Evolutionary conservation across 2,113 vertebrate genomes (phyloP), one percentile per base, ranked within the genome.

Genomic region (Saguinus imperator): DNA sequence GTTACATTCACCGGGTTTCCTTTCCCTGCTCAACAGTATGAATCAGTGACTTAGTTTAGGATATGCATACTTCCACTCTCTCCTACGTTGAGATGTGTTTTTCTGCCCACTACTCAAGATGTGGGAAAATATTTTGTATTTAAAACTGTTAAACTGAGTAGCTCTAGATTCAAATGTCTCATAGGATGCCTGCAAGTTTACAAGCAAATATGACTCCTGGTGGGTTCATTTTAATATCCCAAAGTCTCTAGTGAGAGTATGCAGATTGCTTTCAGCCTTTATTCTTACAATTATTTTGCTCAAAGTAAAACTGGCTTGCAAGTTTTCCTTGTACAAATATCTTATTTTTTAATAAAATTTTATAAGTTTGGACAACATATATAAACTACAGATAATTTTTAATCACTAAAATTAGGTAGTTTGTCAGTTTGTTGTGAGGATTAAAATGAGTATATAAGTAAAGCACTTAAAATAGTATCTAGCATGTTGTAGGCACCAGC

Each of bases 311-410:
- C 18, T 29, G 13, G 25, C 29, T 83, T 77, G 48, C 50, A 77
- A 75, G 57, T 48, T 88, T 57, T 57, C 29, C 27, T 76, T 58
- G 40, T 61, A 57, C 13, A 35, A 91, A 61, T 61, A 72, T 73
- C 40, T 64, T 82, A 81, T 80, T 95, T 95, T 52, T 87, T 64
- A 61, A 61, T n/a, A 87, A 81, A 73, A 79, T 70, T 77, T 90
- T 55, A 61, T 61, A 85, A 95, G 45, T 79, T 21, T 57, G 55
- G 55, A 55, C 7, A 85, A 93, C 68, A 86, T 72, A 20, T 0
- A 86, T 55, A 21, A 76, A 82, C 66, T 87, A 83, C 6, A 82
- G 40, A n/a, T 37, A 91, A 87, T 73, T 66, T 55, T n/a, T 82
- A 76, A 64, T n/a, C 23, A 58, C 32, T 18, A 6, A 68, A 57